Base-by-base conservation (phyloP, 2,113 vertebrate genomes). In the Sciurus niger region DNA sequence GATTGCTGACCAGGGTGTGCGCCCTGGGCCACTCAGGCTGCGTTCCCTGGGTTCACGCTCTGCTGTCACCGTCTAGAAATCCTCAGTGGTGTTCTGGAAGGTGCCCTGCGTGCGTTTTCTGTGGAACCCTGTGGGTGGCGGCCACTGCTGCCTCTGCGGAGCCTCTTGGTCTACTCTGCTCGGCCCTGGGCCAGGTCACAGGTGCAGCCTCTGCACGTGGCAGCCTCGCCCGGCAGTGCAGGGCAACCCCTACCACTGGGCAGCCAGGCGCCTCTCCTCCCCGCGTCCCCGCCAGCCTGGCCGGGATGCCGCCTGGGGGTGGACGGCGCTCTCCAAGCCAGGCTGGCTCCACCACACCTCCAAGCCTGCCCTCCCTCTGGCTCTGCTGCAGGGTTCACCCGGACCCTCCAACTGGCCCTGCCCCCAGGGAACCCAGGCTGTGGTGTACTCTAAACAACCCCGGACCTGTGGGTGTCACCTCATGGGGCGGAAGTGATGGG, bases 161-260 rank as follows among this genome's bases (percentile, higher is more conserved):
- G 43, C 24, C 25, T 3, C 74, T 24, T 1, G 0, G 24, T 3
- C 25, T 13, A 30, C 58, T n/a, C 30, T 0, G 34, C 2, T 6
- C 1, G 17, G 16, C 22, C 0, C 0, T 14, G 25, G 17, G 4
- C 32, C 65, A 18, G 17, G 65, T 58, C 51, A 58, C 63, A 18
- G 53, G n/a, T 58, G 30, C 58, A 40, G 9, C 14, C n/a, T n/a
- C 2, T 22, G 22, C 22, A n/a, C 20, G 4, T 2, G 55, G 34
- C n/a, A 14, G 4, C 63, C 30, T 16, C 4, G 9, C 32, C 25
- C n/a, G 4, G 32, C 6, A 48, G 32, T 10, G 25, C 37, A 5
- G 60, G 40, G 63, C 8, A 30, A 20, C 2, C 30, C 37, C 9
- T 37, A 6, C 30, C 11, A 13, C 13, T 25, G 68, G 9, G 32